Percentiles rank a stretch among this genome's conserved stretches.
Conservation (phyloP, 2,888 invertebrate genomes). For the Caenorhabditis wallacei region DNA sequence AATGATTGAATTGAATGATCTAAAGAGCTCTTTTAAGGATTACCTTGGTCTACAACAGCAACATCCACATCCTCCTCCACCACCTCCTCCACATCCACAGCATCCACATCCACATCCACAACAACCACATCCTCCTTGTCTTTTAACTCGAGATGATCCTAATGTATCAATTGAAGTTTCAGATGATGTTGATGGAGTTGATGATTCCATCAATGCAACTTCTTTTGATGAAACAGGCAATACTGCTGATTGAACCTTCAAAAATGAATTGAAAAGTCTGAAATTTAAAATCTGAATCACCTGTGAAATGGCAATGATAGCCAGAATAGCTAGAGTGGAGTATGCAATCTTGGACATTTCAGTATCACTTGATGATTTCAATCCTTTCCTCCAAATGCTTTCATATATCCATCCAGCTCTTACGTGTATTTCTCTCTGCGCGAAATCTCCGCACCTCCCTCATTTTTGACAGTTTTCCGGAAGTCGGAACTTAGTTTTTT, state of each 20-base stretch:
- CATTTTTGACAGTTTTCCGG: slow-evolving; percentile 53
- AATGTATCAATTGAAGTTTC: slow-evolving; percentile 60
- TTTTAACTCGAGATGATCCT: slow-evolving; percentile 62
- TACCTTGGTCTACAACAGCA: slow-evolving; percentile 63
- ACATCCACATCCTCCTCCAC: slow-evolving; percentile 45
- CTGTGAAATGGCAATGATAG: slow-evolving; percentile 37
- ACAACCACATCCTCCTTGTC: slow-evolving; percentile 53
- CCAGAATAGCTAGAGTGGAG: slow-evolving; percentile 31
- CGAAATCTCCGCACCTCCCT: slow-evolving; percentile 1
- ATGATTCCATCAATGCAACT: slow-evolving; percentile 29
- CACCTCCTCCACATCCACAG: slow-evolving; percentile 57
- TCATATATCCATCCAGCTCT: slow-evolving; percentile 11
- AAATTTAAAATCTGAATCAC: not conserved
- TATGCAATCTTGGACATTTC: slow-evolving; percentile 40
- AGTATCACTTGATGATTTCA: not conserved
- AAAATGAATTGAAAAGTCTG: slow-evolving; percentile 3
- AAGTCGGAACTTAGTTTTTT: slow-evolving; percentile 16
- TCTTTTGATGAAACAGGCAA: slow-evolving; percentile 43
- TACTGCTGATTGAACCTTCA: slow-evolving; percentile 41
- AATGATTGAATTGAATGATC: not conserved
- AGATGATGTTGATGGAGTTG: slow-evolving; percentile 27
- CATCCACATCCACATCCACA: slow-evolving; percentile 60
- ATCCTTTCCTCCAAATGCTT: slow-evolving; percentile 2
- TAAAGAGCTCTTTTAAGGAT: not conserved
- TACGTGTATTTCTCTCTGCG: slow-evolving; percentile 23